Percentiles rank a stretch among this genome's conserved stretches.
phyloP scores from a whole-genome alignment of 2,888 invertebrate species.

The Melanchra persicariae region DNA sequence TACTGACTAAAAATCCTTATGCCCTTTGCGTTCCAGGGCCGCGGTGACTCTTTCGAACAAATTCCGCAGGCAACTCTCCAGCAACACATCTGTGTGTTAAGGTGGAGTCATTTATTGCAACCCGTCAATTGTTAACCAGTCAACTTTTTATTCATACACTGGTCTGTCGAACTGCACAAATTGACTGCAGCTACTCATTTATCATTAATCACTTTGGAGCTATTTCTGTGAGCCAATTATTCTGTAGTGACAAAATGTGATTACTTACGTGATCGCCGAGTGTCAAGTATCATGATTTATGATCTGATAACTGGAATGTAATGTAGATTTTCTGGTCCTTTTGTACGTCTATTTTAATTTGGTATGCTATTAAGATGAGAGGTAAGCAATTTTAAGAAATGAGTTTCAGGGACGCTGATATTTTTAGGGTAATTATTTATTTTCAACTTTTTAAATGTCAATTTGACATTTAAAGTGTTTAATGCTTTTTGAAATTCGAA shows the following conservation, averaged over 20 bases:
- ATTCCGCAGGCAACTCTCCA: no score
- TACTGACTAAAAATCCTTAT: no score
- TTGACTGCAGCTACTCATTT: constrained; percentile 2
- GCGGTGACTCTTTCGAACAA: no score
- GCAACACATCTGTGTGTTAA: no score
- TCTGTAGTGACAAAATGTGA: constrained; percentile 53
- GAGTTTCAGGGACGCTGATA: no score
- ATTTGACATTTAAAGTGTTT: no score
- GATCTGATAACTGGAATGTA: constrained; percentile 33
- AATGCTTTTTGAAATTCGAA: no score
- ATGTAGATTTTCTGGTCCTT: constrained; percentile 32
- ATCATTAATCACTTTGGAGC: constrained; percentile 42
- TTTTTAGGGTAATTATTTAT: no score
- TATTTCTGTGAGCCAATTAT: constrained; percentile 51
- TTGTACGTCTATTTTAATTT: constrained; percentile 36
- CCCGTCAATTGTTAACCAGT: neutral
- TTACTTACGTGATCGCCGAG: constrained; percentile 46
- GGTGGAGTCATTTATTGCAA: neutral
- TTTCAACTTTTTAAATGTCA: no score
- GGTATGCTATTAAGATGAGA: neutral
- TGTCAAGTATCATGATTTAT: constrained; percentile 57
- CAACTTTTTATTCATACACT: constrained; percentile 13
- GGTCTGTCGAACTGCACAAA: neutral
- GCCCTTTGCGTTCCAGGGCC: no score
- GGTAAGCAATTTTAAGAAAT: no score